Conservation (phyloP, 2,113 vertebrate species). For the Potamarius usumacintae region DNA sequence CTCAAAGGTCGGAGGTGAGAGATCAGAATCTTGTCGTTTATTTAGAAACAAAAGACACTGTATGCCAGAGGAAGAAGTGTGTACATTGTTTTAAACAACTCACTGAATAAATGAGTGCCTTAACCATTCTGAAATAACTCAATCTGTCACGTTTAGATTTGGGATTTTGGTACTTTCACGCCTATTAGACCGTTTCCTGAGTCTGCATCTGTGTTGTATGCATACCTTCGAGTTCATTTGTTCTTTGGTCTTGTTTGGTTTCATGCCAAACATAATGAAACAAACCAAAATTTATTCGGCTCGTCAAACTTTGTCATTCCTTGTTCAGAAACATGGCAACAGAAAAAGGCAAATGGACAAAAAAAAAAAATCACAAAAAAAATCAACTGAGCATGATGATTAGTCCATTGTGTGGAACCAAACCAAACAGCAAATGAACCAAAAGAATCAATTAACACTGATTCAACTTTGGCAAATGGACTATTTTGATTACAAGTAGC, state of each 20-base stretch:
- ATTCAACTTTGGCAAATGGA: not conserved
- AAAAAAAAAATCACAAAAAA: too few relatives aligned
- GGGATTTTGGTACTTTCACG: too few relatives aligned
- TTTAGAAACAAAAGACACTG: not conserved
- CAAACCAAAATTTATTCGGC: not conserved
- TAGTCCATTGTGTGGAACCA: too few relatives aligned
- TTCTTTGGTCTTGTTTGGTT: not conserved
- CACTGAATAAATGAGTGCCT: not conserved
- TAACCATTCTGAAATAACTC: not conserved
- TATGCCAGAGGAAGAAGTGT: not conserved
- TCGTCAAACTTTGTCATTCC: not conserved
- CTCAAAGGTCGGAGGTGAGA: slow-evolving; percentile 93
- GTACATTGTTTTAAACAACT: not conserved
- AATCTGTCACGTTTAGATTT: not conserved
- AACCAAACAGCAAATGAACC: not conserved
- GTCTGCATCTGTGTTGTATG: not conserved
- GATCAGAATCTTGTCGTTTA: not conserved
- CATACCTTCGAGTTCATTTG: not conserved
- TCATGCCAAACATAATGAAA: not conserved
- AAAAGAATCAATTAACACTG: not conserved
- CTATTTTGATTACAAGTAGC: not conserved
- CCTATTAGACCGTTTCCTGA: too few relatives aligned
- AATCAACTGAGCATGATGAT: too few relatives aligned
- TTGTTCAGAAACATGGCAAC: too few relatives aligned
- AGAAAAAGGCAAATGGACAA: too few relatives aligned